These are phyloP conservation scores for Boloria selene DNA, from an alignment of 2,888 invertebrate genomes.

Conservation along the genomic window DNA sequence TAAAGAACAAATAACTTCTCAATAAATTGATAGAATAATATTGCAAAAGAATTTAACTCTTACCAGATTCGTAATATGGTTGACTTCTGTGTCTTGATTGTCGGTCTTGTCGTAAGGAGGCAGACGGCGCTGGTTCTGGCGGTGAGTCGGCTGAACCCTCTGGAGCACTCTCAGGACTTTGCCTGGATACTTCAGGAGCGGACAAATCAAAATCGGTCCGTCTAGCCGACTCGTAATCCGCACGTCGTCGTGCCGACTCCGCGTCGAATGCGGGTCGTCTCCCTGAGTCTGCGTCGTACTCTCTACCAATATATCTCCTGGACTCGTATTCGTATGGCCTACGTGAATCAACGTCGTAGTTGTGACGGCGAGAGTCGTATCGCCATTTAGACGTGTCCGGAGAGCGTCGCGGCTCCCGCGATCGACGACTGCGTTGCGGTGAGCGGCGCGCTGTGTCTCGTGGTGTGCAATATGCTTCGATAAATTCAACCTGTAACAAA, in stretches of 20 bases:
- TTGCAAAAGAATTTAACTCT: slow-evolving; percentile 38
- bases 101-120: slow-evolving; percentile 68
- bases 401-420: slow-evolving; percentile 70
- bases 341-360: slow-evolving; percentile 73
- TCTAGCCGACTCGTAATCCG: slow-evolving; percentile 77
- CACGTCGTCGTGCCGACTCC: slow-evolving; percentile 70
- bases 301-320: slow-evolving; percentile 59
- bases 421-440: slow-evolving; percentile 72
- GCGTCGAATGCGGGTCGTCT: slow-evolving; percentile 70
- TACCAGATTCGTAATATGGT: slow-evolving; percentile 78
- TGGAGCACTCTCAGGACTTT: slow-evolving; percentile 76
- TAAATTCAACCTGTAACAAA: slow-evolving; percentile 85
- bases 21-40: neutral
- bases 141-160: slow-evolving; percentile 75
- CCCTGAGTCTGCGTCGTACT: slow-evolving; percentile 72
- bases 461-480: slow-evolving; percentile 89
- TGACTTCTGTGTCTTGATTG: slow-evolving; percentile 69
- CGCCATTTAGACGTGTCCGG: slow-evolving; percentile 76
- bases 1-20: no score
- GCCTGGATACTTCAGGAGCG: slow-evolving; percentile 67
- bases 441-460: slow-evolving; percentile 83
- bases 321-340: slow-evolving; percentile 73
- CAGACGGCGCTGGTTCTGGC: slow-evolving; percentile 77
- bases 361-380: slow-evolving; percentile 70
- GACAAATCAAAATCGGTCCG: slow-evolving; percentile 76